Evolutionary conservation across 2,113 vertebrate genomes (phyloP).

Genomic region (Forbesichthys agassizii): DNA sequence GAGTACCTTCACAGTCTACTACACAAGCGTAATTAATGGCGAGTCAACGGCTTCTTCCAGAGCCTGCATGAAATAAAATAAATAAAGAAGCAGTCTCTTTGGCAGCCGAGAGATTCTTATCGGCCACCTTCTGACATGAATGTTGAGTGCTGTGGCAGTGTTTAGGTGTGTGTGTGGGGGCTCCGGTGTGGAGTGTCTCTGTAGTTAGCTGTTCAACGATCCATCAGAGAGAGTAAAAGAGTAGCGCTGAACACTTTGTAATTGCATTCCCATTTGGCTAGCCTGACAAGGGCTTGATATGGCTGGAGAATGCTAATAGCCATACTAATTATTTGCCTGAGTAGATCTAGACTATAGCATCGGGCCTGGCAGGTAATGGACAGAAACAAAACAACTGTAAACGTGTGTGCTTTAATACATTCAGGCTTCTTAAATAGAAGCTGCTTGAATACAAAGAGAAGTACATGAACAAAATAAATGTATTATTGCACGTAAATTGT

Average conservation of each 20-base stretch:
- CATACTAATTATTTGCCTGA: slow-evolving; percentile 42
- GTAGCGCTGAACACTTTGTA: slow-evolving; percentile 23
- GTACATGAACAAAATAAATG: too few relatives aligned
- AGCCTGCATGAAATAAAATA: slow-evolving; percentile 30
- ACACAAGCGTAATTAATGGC: slow-evolving; percentile 63
- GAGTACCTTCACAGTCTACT: slow-evolving; percentile 58
- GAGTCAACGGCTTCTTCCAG: slow-evolving; percentile 49
- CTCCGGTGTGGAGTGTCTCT: slow-evolving; percentile 29
- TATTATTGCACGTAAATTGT: too few relatives aligned
- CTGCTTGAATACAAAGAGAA: not conserved
- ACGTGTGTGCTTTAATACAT: not conserved
- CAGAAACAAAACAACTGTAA: not conserved
- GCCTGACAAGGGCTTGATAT: slow-evolving; percentile 42
- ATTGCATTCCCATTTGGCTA: slow-evolving; percentile 41
- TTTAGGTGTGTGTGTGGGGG: slow-evolving; percentile 13
- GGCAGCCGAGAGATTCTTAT: slow-evolving; percentile 29
- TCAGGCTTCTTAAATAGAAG: not conserved
- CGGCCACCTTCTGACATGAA: slow-evolving; percentile 32
- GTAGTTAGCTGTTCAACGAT: slow-evolving; percentile 26
- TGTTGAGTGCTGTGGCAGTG: not conserved
- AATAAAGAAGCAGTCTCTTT: not conserved
- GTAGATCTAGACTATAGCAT: slow-evolving; percentile 22
- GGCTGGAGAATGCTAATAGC: slow-evolving; percentile 48
- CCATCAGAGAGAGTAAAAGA: slow-evolving; percentile 16
- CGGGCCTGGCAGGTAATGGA: slow-evolving; percentile 17